phyloP scores from a whole-genome alignment of 2,797 vertebrate species.

The Paramormyrops hopkinsi region DNA sequence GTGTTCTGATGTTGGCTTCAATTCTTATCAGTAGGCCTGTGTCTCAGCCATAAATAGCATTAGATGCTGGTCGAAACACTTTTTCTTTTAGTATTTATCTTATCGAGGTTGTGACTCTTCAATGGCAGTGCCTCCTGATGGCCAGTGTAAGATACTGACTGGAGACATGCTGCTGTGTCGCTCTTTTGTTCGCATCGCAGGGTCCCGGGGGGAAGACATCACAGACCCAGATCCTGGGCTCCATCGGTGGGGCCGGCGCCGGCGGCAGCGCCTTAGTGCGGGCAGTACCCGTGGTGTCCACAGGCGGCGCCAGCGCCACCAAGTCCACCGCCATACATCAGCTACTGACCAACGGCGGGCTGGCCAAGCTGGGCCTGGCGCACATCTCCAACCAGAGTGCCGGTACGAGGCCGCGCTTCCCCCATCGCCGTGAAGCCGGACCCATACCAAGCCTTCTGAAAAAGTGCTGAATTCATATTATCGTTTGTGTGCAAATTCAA shows the following conservation, averaged over 20 bases:
- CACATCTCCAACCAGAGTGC: slow-evolving; percentile 85
- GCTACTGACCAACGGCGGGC: slow-evolving; percentile 82
- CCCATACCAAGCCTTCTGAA: not conserved
- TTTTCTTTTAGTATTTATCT: not conserved
- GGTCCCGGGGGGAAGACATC: slow-evolving; percentile 60
- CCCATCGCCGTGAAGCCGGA: not conserved
- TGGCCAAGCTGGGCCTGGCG: slow-evolving; percentile 88
- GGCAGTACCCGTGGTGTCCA: slow-evolving; percentile 78
- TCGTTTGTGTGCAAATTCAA: not conserved
- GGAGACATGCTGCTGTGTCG: not conserved
- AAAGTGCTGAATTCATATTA: not conserved
- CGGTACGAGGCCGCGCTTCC: slow-evolving; percentile 70
- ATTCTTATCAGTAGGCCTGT: not conserved
- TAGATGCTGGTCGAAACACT: not conserved
- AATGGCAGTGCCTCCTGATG: no score
- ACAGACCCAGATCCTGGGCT: slow-evolving; percentile 64
- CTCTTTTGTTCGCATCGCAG: slow-evolving; percentile 46
- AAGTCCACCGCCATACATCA: slow-evolving; percentile 93
- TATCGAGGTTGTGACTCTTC: not conserved
- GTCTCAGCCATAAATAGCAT: not conserved
- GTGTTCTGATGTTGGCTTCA: not conserved
- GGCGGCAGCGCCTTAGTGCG: slow-evolving; percentile 70
- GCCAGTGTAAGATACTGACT: not conserved
- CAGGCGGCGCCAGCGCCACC: slow-evolving; percentile 64
- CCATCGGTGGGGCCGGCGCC: slow-evolving; percentile 61